These are phyloP conservation scores for Mormyrus hasselquistii DNA, from an alignment of 2,797 vertebrate species.

Conservation along the genomic window DNA sequence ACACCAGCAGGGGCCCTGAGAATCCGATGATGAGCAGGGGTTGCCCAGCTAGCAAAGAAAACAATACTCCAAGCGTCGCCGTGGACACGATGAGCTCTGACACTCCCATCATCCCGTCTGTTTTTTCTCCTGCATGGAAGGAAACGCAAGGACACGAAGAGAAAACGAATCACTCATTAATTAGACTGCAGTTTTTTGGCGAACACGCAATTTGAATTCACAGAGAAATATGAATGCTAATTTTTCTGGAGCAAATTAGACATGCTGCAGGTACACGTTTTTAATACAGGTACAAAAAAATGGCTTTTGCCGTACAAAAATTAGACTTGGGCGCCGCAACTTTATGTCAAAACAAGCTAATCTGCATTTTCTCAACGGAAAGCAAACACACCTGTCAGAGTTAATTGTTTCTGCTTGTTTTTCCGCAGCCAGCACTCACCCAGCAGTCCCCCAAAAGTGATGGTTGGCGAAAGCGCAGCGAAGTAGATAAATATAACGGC, in stretches of 20 bases:
- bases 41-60: slow-evolving; percentile 86
- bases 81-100: slow-evolving; percentile 94
- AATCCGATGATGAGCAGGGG: slow-evolving; percentile 93
- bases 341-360: not conserved
- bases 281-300: not conserved
- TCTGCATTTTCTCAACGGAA: not conserved
- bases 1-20: slow-evolving; percentile 89
- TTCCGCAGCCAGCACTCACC: slow-evolving; percentile 56
- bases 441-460: slow-evolving; percentile 91
- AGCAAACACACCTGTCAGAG: not conserved
- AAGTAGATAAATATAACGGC: slow-evolving; percentile 97
- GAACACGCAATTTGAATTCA: not conserved
- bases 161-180: not conserved
- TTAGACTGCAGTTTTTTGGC: not conserved
- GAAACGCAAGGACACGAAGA: not conserved
- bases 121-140: slow-evolving; percentile 80
- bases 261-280: not conserved
- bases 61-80: slow-evolving; percentile 82
- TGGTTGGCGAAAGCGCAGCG: slow-evolving; percentile 88
- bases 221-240: not conserved
- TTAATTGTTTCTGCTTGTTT: not conserved
- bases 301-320: not conserved
- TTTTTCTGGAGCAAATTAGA: not conserved
- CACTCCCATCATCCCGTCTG: slow-evolving; percentile 92
- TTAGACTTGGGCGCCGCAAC: not conserved